Conservation (phyloP, 2,888 invertebrate genomes). For the Drosophila percnosoma region DNA sequence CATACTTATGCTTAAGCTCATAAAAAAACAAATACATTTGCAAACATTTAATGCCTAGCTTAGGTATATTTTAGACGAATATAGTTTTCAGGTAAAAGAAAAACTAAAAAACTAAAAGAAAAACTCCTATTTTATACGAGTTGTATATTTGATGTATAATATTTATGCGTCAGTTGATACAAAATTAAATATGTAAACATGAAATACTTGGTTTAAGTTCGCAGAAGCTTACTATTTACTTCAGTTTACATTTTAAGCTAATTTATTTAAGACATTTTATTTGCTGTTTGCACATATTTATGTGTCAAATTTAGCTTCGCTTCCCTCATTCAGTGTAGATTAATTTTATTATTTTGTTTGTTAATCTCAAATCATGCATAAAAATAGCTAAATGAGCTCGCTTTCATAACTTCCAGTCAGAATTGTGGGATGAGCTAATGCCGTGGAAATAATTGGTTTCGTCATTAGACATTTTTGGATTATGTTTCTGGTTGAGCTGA, state of each 20-base stretch:
- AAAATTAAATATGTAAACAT: too few species aligned
- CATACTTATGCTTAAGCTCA: not conserved
- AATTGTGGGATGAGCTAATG: not conserved
- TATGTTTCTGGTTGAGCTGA: constrained; percentile 6
- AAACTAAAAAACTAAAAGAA: too few species aligned
- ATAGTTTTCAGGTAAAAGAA: not conserved
- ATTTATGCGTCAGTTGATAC: not conserved
- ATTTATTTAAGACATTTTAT: not conserved
- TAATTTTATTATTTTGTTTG: not conserved
- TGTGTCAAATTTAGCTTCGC: not conserved
- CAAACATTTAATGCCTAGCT: not conserved
- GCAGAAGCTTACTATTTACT: not conserved
- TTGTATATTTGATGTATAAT: not conserved
- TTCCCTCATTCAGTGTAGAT: not conserved
- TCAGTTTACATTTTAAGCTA: not conserved
- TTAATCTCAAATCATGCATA: not conserved
- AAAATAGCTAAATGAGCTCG: not conserved
- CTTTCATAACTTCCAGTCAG: not conserved
- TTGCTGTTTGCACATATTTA: not conserved
- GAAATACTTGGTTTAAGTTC: not conserved
- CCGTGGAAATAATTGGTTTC: not conserved
- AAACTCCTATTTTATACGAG: not conserved
- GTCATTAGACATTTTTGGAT: not conserved
- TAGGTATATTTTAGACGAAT: not conserved
- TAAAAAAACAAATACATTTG: not conserved